A percentile compares a stretch with the other conserved stretches of the same genome.
Conservation (phyloP, 2,888 invertebrate genomes). For the Pterobdella sp. region DNA sequence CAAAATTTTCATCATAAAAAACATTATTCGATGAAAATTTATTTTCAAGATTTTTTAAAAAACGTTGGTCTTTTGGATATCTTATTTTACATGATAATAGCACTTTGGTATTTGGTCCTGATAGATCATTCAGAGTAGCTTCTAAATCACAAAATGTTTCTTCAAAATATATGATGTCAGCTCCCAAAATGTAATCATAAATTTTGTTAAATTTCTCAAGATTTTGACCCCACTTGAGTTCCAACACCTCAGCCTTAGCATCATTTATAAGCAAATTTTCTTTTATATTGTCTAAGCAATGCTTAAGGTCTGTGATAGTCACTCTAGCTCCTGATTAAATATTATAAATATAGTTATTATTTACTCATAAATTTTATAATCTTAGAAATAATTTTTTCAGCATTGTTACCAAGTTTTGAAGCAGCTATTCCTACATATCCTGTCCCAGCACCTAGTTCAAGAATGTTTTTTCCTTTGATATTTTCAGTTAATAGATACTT, state of each 20-base stretch:
- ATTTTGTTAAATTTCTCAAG: conserved; percentile 33
- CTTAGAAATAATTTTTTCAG: neutral
- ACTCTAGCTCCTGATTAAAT: conserved; percentile 15
- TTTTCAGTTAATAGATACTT: conserved; percentile 43
- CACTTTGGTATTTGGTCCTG: conserved; percentile 37
- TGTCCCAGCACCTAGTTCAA: conserved; percentile 50
- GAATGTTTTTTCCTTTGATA: conserved; percentile 39
- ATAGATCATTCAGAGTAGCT: conserved; percentile 21
- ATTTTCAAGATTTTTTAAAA: conserved; percentile 41
- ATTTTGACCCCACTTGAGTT: conserved; percentile 46
- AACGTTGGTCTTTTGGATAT: conserved; percentile 45
- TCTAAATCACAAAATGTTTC: conserved; percentile 45
- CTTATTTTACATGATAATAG: conserved; percentile 46
- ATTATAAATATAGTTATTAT: neutral
- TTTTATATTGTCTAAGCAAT: conserved; percentile 8
- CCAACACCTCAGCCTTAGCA: conserved; percentile 30
- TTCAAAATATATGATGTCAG: conserved; percentile 50
- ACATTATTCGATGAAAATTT: conserved; percentile 41
- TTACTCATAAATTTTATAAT: neutral
- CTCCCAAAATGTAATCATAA: conserved; percentile 47
- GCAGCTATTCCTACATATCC: conserved; percentile 48
- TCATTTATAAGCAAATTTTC: conserved; percentile 11
- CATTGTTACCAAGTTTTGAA: conserved; percentile 42
- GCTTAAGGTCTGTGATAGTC: conserved; percentile 13
- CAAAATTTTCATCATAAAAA: conserved; percentile 40